Evolutionary conservation across 2,797 vertebrate genomes (phyloP), one percentile per base, ranked within the genome.

Genomic region (Eulemur coronatus): DNA sequence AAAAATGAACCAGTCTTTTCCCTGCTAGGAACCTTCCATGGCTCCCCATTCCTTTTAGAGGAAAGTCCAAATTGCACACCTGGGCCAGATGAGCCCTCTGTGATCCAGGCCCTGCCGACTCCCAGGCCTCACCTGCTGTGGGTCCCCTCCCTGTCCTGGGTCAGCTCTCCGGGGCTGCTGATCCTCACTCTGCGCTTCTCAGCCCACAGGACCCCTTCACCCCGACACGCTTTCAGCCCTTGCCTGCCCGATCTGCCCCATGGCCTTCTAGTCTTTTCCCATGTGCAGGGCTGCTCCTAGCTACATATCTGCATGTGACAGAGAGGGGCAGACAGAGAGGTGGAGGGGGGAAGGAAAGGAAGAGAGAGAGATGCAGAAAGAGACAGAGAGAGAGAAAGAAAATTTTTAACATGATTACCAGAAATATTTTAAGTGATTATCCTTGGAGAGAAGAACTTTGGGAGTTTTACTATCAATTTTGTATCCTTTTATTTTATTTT

Each of bases 111-210:
- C 18, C 46, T 26, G 38, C 8, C 41, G 33, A 1, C 43, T 14
- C 18, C 2, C 24, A 3, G 33, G 30, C 13, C 14, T 2, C 9
- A 6, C 38, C 22, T 48, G 7, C 12, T 3, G n/a, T 14, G 5
- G 1, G 7, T 35, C 1, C 7, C 4, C 9, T 43, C 5, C 5
- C 5, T 69, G 20, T 55, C 52, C 2, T 22, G 7, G 41, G 2
- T 1, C 2, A 12, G 0, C 2, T 12, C 35, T 33, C 55, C 2
- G 10, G 30, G 10, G 24, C 24, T 24, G 2, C 4, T 0, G 18
- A 17, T 4, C 0, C 63, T 5, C 38, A 7, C n/a, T 43, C 38
- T 1, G 35, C 11, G 6, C 28, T 7, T 20, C 70, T 82, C 35
- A 38, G 20, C 1, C 5, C 5, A 0, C 3, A 2, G 24, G 7